A percentile compares a stretch with the other conserved stretches of the same genome.
Conservation (phyloP, 2,113 vertebrate species). For the Pteronura brasiliensis region DNA sequence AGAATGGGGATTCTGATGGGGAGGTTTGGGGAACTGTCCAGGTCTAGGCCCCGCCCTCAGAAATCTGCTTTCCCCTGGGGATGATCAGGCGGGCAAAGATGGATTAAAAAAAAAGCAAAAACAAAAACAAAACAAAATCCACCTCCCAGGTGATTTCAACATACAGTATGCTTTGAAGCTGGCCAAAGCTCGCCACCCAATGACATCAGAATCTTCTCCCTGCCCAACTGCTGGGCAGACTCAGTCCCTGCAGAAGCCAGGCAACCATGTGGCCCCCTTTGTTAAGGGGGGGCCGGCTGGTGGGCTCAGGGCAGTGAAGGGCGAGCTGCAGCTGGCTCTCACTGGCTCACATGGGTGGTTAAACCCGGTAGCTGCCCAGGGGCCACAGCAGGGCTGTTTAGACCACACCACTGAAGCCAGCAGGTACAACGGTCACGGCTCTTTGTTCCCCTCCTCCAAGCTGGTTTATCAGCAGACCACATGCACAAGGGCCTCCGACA, state of each 20-base stretch:
- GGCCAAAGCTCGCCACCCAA: neutral
- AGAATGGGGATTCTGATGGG: neutral
- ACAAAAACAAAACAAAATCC: too few species aligned
- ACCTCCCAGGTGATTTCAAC: neutral
- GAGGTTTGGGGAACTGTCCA: neutral
- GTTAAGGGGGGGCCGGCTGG: neutral
- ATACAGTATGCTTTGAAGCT: neutral
- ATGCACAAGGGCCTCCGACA: neutral
- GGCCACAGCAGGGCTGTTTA: neutral
- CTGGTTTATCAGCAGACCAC: neutral
- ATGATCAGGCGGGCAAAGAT: too few species aligned
- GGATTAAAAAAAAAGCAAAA: neutral
- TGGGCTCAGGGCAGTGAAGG: neutral
- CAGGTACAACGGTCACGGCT: neutral
- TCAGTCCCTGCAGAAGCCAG: neutral
- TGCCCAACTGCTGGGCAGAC: neutral
- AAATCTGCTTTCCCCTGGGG: neutral
- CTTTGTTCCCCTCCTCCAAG: neutral
- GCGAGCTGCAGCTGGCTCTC: neutral
- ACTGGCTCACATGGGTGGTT: neutral
- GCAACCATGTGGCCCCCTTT: accelerated
- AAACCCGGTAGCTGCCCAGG: neutral
- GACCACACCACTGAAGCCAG: neutral
- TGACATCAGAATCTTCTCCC: neutral
- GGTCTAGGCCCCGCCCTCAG: neutral